Evolutionary conservation across 2,888 invertebrate species (phyloP).

Genomic region (Tubiluchus corallicola): DNA sequence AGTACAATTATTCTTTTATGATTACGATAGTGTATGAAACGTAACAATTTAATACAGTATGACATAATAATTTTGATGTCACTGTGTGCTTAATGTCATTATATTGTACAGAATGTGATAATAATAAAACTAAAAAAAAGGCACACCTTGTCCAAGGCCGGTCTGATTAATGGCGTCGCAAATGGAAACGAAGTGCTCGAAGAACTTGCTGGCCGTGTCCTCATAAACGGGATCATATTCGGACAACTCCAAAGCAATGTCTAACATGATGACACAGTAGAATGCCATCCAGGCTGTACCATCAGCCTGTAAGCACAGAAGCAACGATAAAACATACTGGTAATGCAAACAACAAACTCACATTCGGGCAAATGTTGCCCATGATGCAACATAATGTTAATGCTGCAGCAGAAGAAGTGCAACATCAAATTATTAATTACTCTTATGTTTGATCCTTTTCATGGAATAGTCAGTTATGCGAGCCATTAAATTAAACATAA

Average conservation of each 20-base stretch:
- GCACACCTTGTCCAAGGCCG: constrained; percentile 13
- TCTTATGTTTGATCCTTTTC: not conserved
- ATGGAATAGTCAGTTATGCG: not conserved
- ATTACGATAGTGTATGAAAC: too few species aligned
- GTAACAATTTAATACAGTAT: too few species aligned
- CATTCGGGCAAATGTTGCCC: too few species aligned
- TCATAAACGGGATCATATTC: constrained; percentile 24
- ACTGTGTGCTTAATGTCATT: too few species aligned
- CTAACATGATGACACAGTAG: constrained; percentile 26
- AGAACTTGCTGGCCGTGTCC: constrained; percentile 29
- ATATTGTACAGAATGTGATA: too few species aligned
- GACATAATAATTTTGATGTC: too few species aligned
- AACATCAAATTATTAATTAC: not conserved
- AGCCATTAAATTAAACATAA: too few species aligned
- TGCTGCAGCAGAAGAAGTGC: not conserved
- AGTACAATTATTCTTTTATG: too few species aligned
- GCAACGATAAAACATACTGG: not conserved
- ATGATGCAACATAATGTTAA: not conserved
- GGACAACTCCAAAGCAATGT: constrained; percentile 26
- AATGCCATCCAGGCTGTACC: constrained; percentile 31
- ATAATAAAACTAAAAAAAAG: too few species aligned
- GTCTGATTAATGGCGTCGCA: constrained; percentile 26
- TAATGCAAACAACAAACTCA: too few species aligned
- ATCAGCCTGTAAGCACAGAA: constrained; percentile 21
- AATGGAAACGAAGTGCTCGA: constrained; percentile 28